Evolutionary conservation across 30 jellyfish, hydroid and myxozoan species (phyloP), one percentile per base, ranked within the genome.

Genomic region (Rhopilema esculentum): DNA sequence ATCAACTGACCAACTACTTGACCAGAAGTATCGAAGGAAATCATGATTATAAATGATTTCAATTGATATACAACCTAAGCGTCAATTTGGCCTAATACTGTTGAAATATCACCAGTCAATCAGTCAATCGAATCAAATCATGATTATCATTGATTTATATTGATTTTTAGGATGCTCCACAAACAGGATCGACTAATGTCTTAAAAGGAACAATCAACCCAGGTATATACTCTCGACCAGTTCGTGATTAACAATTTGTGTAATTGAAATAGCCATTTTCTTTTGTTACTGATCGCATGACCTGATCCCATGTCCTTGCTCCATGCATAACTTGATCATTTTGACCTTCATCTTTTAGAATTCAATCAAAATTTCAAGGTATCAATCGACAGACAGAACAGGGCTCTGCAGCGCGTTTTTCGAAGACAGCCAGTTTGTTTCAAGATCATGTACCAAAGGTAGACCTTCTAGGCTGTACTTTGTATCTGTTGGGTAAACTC

Each of bases 121-220:
- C 33, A 18, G 0, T 0, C 32, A 48, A 20, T 49, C n/a, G n/a
- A n/a, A n/a, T n/a, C n/a, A n/a, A n/a, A n/a, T n/a, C n/a, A n/a
- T 18, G 0, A 19, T 80, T 30, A 61, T 23, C 4, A 20, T 24
- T 66, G 33, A 25, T 62, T 25, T 29, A 2, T 27, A 23, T n/a
- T 29, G 12, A 24, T 48, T 80, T 40, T 84, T 33, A 93, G 98
- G 98, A 88, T n/a, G 64, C 88, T 21, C 95, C 97, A 8, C 98
- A 93, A 66, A 88, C 96, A n/a, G 98, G 97, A 51, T 30, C 72
- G 31, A 72, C 97, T 16, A 78, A 73, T 29, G 89, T 97, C 16
- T 77, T 65, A 12, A 93, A 93, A 26, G 75, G 81, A 27, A 93
- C 98, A 0, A 88, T 93, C 21, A 93, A 93, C 66, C 98, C 98